A percentile compares a stretch with the other conserved stretches of the same genome.
Conservation (phyloP, 1,140 invertebrate genomes). For the Saccostrea cuccullata region DNA sequence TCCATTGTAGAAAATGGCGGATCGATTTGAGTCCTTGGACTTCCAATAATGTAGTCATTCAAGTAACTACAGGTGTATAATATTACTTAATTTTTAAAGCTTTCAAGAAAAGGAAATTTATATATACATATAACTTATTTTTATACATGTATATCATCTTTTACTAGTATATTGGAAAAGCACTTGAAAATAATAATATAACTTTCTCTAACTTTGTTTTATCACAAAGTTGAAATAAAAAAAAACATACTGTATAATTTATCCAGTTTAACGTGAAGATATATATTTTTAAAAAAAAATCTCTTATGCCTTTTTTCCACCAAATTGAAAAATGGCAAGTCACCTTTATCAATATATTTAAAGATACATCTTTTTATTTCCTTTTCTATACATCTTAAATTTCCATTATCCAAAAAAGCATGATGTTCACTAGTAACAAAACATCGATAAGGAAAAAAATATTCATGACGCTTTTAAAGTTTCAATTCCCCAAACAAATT, state of each 20-base stretch:
- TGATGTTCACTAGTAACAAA: conserved; percentile 1
- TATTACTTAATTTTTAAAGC: neutral
- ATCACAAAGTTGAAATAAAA: neutral
- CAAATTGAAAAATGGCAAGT: neutral
- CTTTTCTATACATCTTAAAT: neutral
- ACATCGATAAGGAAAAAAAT: neutral
- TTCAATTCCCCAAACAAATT: conserved; percentile 24
- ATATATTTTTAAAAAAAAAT: neutral
- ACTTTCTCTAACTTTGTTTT: no score
- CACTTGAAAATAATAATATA: no score
- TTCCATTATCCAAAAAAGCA: neutral
- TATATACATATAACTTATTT: neutral
- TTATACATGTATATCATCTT: neutral
- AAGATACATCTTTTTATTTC: neutral
- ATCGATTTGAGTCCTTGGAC: no score
- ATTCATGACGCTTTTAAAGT: conserved; percentile 23
- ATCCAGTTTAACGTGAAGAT: neutral
- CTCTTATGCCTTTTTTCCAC: neutral
- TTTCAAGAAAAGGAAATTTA: neutral
- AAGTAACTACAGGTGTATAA: neutral
- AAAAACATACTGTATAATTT: neutral
- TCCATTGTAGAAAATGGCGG: no score
- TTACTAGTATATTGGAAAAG: no score
- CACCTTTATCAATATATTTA: neutral
- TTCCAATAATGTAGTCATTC: neutral